These are phyloP conservation scores for Synergus japonicus DNA, from an alignment of 2,888 invertebrate genomes.

Conservation along the genomic window DNA sequence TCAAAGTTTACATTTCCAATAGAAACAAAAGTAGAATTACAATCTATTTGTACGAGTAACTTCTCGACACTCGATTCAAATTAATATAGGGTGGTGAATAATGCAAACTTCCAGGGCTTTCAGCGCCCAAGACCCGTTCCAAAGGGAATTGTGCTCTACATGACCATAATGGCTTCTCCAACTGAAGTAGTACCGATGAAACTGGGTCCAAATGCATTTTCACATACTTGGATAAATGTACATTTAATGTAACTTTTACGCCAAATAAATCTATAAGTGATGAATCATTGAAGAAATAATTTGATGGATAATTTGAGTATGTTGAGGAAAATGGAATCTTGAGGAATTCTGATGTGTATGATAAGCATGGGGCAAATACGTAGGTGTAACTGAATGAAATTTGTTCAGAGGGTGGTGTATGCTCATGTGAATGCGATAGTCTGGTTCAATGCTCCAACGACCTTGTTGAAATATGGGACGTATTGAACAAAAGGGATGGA, in stretches of 20 bases:
- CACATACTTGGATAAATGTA: constrained; percentile 12
- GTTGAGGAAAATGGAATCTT: no score
- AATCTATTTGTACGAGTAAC: constrained; percentile 18
- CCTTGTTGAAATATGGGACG: constrained; percentile 38
- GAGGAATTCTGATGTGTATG: not conserved
- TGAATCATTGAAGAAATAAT: not conserved
- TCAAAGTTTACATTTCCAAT: not conserved
- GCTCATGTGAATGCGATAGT: constrained; percentile 37
- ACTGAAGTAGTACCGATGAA: constrained; percentile 2
- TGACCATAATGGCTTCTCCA: constrained; percentile 19
- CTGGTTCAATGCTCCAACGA: constrained; percentile 4
- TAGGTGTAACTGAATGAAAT: constrained; percentile 3
- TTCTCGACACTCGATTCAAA: constrained; percentile 30
- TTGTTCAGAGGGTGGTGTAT: constrained; percentile 13
- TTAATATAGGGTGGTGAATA: constrained; percentile 31
- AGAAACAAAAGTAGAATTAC: constrained; percentile 13
- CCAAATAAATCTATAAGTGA: not conserved
- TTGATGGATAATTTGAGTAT: no score
- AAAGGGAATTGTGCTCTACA: constrained; percentile 4
- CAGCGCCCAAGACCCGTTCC: constrained; percentile 5
- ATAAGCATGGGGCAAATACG: not conserved
- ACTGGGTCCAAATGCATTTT: constrained; percentile 19
- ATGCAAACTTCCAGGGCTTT: constrained; percentile 20
- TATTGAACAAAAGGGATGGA: constrained; percentile 19
- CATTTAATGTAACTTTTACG: not conserved